phyloP scores from a whole-genome alignment of 2,888 invertebrate species.

The Podotricha telesiphe region DNA sequence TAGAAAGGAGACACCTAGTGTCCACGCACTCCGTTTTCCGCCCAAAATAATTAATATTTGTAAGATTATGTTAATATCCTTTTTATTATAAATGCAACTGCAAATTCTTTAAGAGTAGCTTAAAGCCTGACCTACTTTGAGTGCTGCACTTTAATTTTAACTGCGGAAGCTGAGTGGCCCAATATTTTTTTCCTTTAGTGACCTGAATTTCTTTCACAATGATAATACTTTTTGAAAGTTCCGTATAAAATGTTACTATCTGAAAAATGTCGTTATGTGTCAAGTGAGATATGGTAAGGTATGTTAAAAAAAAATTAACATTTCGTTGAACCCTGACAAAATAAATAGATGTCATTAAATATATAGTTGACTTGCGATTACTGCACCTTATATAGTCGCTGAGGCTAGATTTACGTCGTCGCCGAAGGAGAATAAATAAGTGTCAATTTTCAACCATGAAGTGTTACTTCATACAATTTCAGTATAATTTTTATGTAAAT shows the following conservation, averaged over 20 bases:
- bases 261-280: not conserved
- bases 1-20: no score
- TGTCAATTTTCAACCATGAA: conserved; percentile 13
- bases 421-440: not conserved
- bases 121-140: conserved; percentile 34
- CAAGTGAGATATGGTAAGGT: not conserved
- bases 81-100: conserved; percentile 24
- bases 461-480: not conserved
- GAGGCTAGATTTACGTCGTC: conserved; percentile 10
- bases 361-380: conserved; percentile 11
- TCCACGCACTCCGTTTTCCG: no score
- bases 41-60: not conserved
- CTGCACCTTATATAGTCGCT: conserved; percentile 17
- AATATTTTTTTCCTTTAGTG: conserved; percentile 30
- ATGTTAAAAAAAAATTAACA: no score
- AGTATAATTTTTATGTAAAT: not conserved
- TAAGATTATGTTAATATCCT: conserved; percentile 5
- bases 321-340: not conserved
- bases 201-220: conserved; percentile 24
- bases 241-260: conserved; percentile 4
- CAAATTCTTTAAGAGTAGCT: conserved; percentile 18
- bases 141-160: conserved; percentile 21
- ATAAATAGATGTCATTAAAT: not conserved
- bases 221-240: not conserved
- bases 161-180: conserved; percentile 30